Conservation (phyloP, 2,888 invertebrate species). For the Campopleginae sp. region DNA sequence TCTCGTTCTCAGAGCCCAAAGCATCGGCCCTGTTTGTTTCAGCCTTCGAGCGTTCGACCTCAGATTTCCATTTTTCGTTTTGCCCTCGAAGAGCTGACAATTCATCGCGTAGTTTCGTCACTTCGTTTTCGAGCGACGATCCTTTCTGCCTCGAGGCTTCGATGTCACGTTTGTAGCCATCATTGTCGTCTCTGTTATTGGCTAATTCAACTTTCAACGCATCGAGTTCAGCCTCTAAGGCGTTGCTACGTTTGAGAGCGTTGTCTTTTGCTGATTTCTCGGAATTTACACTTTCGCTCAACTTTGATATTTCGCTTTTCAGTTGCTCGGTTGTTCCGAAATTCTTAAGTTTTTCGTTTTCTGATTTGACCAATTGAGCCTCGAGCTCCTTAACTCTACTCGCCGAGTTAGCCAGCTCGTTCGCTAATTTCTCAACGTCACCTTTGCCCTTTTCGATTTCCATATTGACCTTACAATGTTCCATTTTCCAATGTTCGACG, state of each 20-base stretch:
- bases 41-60: conserved; percentile 56
- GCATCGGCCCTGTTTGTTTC: conserved; percentile 49
- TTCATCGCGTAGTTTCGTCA: conserved; percentile 59
- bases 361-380: conserved; percentile 38
- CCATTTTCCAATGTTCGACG: conserved; percentile 69
- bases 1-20: conserved; percentile 56
- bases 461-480: conserved; percentile 66
- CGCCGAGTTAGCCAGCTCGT: conserved; percentile 62
- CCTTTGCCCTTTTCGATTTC: conserved; percentile 67
- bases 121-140: conserved; percentile 55
- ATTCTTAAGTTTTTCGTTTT: conserved; percentile 50
- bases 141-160: conserved; percentile 46
- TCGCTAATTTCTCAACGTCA: conserved; percentile 67
- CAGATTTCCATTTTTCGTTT: conserved; percentile 67
- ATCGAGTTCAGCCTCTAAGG: conserved; percentile 60
- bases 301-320: conserved; percentile 51
- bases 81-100: conserved; percentile 60
- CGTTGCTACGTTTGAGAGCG: conserved; percentile 18
- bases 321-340: conserved; percentile 24
- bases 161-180: conserved; percentile 53
- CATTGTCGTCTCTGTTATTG: conserved; percentile 68
- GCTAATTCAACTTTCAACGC: conserved; percentile 69
- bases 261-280: conserved; percentile 67
- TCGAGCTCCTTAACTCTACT: conserved; percentile 62
- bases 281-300: conserved; percentile 52